A percentile compares a stretch with the other conserved stretches of the same genome.
Conservation (phyloP, 1,140 invertebrate genomes). For the Cydia amplana region DNA sequence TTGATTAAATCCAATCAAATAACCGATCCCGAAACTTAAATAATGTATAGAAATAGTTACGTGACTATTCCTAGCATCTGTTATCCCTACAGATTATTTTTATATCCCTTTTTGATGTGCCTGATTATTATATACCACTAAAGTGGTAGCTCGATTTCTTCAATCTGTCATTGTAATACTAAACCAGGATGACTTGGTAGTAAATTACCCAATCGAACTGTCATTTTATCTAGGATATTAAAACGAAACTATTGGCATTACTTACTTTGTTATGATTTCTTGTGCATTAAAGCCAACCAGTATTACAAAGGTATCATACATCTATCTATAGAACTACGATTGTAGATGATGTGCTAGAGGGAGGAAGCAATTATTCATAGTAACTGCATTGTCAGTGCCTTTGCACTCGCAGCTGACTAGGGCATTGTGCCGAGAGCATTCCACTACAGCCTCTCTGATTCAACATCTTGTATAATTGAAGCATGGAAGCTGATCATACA, state of each 20-base stretch:
- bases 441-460: slow-evolving; percentile 7
- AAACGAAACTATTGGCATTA: background rate
- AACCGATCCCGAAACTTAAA: no score
- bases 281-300: background rate
- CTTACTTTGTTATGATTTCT: background rate
- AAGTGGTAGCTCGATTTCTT: no score
- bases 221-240: no score
- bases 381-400: slow-evolving; percentile 19
- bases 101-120: no score
- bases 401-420: slow-evolving; percentile 21
- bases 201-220: no score
- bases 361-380: slow-evolving; percentile 30
- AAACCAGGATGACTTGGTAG: no score
- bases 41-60: no score
- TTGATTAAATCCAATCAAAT: no score
- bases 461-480: slow-evolving; percentile 4
- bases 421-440: slow-evolving; percentile 22
- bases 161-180: no score
- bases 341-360: slow-evolving; percentile 1
- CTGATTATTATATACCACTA: no score
- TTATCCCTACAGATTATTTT: no score
- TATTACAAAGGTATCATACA: background rate
- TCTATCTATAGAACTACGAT: background rate
- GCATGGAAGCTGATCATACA: background rate
- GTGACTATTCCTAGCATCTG: no score